These are phyloP conservation scores for Lophochroa leadbeateri DNA, from an alignment of 2,113 vertebrate species.

Conservation along the genomic window DNA sequence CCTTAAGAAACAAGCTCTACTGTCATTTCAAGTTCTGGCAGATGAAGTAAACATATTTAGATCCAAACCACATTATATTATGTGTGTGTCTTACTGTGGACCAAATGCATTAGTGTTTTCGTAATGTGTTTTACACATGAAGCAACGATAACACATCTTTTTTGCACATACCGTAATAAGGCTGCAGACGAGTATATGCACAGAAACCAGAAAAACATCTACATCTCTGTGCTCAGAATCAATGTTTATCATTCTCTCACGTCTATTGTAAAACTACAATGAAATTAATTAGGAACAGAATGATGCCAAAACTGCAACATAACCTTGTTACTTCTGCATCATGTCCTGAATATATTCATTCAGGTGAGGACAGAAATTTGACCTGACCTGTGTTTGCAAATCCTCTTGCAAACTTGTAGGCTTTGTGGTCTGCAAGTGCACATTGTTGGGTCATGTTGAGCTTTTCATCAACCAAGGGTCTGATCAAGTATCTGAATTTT, in stretches of 20 bases:
- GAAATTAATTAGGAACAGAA: background rate
- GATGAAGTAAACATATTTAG: background rate
- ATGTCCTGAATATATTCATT: background rate
- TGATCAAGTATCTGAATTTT: background rate
- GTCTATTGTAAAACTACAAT: background rate
- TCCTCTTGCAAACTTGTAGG: background rate
- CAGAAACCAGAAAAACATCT: background rate
- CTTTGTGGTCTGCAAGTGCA: too few species aligned
- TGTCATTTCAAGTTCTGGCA: constrained; percentile 15
- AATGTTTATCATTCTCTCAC: background rate
- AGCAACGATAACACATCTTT: background rate
- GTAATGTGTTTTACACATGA: constrained; percentile 17
- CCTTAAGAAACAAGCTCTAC: background rate
- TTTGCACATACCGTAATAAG: background rate
- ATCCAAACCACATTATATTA: background rate
- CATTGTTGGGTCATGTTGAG: too few species aligned
- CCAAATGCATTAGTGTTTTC: background rate
- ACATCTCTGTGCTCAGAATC: background rate
- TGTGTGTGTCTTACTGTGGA: background rate
- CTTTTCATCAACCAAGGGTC: too few species aligned
- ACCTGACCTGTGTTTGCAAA: background rate
- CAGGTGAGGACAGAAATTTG: background rate
- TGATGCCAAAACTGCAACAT: background rate
- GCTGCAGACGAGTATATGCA: background rate
- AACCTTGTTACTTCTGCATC: background rate